Percentiles rank a stretch among this genome's conserved stretches.
Conservation (phyloP, 2,888 invertebrate genomes). For the Odontocerum albicorne region DNA sequence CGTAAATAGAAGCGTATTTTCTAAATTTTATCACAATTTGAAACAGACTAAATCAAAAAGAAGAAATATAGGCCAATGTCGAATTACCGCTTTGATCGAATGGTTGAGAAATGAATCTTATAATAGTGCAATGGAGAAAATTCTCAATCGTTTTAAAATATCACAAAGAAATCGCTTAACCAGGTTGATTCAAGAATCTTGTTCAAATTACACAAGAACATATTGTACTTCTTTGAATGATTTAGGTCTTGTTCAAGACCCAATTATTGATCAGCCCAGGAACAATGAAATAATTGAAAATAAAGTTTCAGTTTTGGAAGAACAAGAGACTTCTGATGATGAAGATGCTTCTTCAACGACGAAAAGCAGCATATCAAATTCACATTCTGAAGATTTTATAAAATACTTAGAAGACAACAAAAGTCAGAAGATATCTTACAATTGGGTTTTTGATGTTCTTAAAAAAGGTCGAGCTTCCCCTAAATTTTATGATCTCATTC, state of each 20-base stretch:
- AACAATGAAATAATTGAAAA: constrained; percentile 21
- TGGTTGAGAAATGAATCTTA: constrained; percentile 76
- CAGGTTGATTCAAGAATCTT: constrained; percentile 61
- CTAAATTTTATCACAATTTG: constrained; percentile 68
- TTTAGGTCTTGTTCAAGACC: constrained; percentile 46
- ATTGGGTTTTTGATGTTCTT: constrained; percentile 67
- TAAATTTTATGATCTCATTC: constrained; percentile 68
- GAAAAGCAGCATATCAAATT: no score
- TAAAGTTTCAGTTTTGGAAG: no score
- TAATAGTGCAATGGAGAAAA: constrained; percentile 68
- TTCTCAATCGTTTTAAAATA: constrained; percentile 64
- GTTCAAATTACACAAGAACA: constrained; percentile 64
- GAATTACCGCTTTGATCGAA: constrained; percentile 69
- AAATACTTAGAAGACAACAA: no score
- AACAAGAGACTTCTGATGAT: no score
- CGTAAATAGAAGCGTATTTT: constrained; percentile 67
- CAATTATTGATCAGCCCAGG: constrained; percentile 21
- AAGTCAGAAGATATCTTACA: background rate
- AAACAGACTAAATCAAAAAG: constrained; percentile 59
- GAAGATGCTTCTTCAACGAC: no score
- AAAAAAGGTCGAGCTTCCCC: constrained; percentile 63
- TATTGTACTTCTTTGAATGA: constrained; percentile 61
- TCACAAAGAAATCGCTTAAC: constrained; percentile 56
- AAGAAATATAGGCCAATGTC: constrained; percentile 65
- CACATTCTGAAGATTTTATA: no score